These are phyloP conservation scores for Argopecten irradians DNA, from an alignment of 1,140 invertebrate species.

Conservation along the genomic window DNA sequence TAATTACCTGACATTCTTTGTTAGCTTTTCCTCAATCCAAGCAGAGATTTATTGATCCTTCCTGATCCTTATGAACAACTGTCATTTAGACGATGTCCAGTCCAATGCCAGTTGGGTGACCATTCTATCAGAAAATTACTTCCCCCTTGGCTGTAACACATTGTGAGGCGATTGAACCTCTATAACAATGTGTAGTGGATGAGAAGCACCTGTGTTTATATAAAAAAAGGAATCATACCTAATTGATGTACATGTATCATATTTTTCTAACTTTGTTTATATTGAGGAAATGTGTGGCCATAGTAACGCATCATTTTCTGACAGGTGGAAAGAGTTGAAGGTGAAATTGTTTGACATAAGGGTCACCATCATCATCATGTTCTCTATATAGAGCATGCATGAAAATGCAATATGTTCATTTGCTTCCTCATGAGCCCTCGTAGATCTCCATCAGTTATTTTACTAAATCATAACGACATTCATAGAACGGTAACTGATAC, in stretches of 20 bases:
- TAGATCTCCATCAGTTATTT: background rate
- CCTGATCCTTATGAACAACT: background rate
- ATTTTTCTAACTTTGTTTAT: conserved; percentile 10
- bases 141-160: background rate
- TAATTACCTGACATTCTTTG: too few species aligned
- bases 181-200: background rate
- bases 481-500: background rate
- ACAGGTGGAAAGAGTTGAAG: background rate
- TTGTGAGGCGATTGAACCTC: background rate
- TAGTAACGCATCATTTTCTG: background rate
- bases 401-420: background rate
- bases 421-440: background rate
- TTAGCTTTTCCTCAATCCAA: too few species aligned
- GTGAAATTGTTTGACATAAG: background rate
- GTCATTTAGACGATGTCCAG: background rate
- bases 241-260: conserved; percentile 14
- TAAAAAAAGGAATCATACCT: conserved; percentile 4
- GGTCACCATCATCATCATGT: background rate
- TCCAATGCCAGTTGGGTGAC: background rate
- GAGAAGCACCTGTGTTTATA: background rate
- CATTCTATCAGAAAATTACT: background rate
- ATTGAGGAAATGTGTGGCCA: background rate
- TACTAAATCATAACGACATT: background rate
- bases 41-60: background rate
- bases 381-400: background rate